Conservation (phyloP, 2,113 vertebrate species). For the Ammodramus savannarum region DNA sequence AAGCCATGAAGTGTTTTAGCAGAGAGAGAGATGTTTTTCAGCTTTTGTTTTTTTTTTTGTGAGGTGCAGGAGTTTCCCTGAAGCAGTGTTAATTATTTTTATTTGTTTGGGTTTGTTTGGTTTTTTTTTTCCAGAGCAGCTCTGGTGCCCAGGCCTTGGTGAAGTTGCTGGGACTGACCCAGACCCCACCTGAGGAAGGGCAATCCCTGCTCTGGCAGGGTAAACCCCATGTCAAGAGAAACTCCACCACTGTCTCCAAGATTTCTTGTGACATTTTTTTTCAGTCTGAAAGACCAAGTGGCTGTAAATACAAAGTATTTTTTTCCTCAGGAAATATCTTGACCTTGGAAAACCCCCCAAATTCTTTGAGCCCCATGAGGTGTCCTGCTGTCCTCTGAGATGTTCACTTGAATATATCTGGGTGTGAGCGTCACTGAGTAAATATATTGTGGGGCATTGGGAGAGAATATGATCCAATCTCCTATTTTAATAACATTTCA, state of each 20-base stretch:
- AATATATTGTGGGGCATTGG: neutral
- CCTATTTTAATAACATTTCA: constrained; percentile 26
- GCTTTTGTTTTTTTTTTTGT: neutral
- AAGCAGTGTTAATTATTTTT: neutral
- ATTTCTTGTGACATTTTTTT: neutral
- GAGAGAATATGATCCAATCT: neutral
- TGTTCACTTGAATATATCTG: neutral
- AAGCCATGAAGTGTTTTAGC: neutral
- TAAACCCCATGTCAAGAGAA: neutral
- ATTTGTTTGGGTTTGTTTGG: neutral
- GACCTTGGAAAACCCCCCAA: neutral
- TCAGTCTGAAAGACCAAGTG: neutral
- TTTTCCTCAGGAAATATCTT: neutral
- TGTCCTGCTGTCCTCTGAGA: neutral
- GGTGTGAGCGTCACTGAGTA: neutral
- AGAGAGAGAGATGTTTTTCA: neutral
- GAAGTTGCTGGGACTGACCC: neutral
- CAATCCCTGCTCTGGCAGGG: neutral
- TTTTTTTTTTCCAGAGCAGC: neutral
- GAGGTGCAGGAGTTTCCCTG: neutral
- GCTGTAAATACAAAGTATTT: neutral
- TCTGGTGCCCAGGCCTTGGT: neutral
- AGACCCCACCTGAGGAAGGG: neutral
- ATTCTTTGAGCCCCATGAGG: neutral
- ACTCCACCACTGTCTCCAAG: neutral